A percentile compares a stretch with the other conserved stretches of the same genome.
Evolutionary conservation across 2,797 vertebrate genomes (phyloP).

Genomic region (Cryptoprocta ferox): DNA sequence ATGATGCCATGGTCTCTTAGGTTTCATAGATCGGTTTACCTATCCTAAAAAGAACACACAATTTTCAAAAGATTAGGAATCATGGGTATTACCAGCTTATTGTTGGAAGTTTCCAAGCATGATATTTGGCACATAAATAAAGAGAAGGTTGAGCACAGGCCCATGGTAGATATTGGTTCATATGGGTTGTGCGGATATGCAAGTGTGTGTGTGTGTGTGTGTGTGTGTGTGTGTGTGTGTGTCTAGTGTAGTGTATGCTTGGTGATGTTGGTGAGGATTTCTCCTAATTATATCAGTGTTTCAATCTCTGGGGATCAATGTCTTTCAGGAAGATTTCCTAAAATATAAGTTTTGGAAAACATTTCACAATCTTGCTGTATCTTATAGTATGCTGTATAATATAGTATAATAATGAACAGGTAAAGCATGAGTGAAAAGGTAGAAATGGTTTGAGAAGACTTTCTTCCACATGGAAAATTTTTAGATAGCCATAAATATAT

Average conservation of each 20-base stretch:
- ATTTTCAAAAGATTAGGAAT: neutral
- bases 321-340: neutral
- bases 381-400: rapidly evolving
- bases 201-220: too few species aligned
- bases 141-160: neutral
- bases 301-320: neutral
- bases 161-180: neutral
- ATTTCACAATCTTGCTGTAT: neutral
- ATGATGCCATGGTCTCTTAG: neutral
- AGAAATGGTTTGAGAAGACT: neutral
- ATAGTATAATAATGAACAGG: neutral
- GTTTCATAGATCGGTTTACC: neutral
- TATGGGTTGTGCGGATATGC: neutral
- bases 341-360: neutral
- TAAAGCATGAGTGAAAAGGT: neutral
- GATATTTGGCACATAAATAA: neutral
- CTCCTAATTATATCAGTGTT: neutral
- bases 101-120: neutral
- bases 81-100: neutral
- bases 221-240: neutral
- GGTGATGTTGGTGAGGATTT: neutral
- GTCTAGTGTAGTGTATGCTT: neutral
- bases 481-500: neutral
- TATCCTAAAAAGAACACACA: neutral
- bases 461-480: neutral